phyloP scores from a whole-genome alignment of 2,113 vertebrate genomes.

The Vireo altiloquus region DNA sequence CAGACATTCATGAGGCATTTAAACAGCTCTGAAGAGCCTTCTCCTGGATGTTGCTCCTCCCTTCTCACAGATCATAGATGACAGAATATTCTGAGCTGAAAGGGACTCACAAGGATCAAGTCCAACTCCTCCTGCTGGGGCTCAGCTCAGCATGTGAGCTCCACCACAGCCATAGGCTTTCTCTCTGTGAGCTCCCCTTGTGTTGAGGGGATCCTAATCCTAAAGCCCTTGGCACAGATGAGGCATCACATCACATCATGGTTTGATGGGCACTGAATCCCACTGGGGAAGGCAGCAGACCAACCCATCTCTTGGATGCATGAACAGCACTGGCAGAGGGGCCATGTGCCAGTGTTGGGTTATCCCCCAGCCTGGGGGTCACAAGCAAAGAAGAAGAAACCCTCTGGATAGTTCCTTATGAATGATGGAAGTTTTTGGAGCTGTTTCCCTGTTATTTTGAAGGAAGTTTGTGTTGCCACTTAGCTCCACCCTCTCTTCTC shows the following conservation, averaged over 20 bases:
- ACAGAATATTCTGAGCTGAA: neutral
- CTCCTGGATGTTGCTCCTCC: neutral
- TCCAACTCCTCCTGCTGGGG: neutral
- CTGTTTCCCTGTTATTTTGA: neutral
- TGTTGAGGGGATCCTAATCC: neutral
- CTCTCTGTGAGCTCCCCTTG: neutral
- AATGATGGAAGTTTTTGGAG: neutral
- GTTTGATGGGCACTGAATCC: neutral
- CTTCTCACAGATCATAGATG: neutral
- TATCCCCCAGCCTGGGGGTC: neutral
- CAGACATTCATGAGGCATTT: neutral
- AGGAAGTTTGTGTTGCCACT: neutral
- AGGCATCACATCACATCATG: neutral
- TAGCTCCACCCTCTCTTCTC: neutral
- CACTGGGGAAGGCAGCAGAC: neutral
- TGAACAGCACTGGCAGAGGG: neutral
- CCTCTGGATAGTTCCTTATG: neutral
- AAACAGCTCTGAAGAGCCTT: neutral
- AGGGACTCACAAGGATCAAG: neutral
- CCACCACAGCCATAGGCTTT: fast-evolving
- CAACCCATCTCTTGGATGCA: neutral
- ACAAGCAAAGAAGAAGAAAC: neutral
- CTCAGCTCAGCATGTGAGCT: fast-evolving
- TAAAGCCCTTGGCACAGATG: neutral
- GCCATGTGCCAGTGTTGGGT: neutral